Base-by-base conservation (phyloP, 2,113 vertebrate species). In the Ageneiosus marmoratus region DNA sequence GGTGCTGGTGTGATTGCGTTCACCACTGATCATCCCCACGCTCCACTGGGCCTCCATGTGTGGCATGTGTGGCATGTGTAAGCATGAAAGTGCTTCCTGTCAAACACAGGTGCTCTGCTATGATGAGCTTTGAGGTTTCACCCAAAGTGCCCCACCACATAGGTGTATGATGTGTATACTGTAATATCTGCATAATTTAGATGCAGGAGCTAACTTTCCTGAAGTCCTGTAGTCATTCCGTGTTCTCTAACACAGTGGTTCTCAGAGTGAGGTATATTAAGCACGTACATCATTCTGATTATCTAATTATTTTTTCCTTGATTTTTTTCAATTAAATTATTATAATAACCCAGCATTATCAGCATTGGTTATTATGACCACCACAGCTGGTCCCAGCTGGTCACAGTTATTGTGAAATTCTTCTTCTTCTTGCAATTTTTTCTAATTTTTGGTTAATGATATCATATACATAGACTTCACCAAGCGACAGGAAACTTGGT, bases 1-100 rank as follows among this genome's bases (percentile, higher is more conserved):
- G 65, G 69, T 46, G 62, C 81, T 69, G 53, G 76, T 27, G 81
- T 79, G 86, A 90, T 86, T 82, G 75, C 65, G 74, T 51, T 51
- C 53, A 81, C 75, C 56, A n/a, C 77, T 80, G 67, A 77, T 44
- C 44, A 53, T 76, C 34, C 67, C 69, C 29, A 76, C 12, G 32
- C 53, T 83, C 48, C 50, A 55, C 51, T 58, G 51, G 63, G 58
- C 63, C 48, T 24, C 32, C 29, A 60, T 72, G 63, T 76, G 72
- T 63, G 58, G 73, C 29, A 60, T 72, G 63, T 76, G 72, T 63
- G 58, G 73, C 58, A 83, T 65, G 58, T 48, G 62, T 55, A 78
- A 83, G 74, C 16, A 37, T 32, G 29, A 41, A 27, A 46, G 60
- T 20, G 73, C 50, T 55, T 67, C 22, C 22, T 65, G 56, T 50